Evolutionary conservation across 2,888 invertebrate genomes (phyloP).

Genomic region (Portevinia maculata): DNA sequence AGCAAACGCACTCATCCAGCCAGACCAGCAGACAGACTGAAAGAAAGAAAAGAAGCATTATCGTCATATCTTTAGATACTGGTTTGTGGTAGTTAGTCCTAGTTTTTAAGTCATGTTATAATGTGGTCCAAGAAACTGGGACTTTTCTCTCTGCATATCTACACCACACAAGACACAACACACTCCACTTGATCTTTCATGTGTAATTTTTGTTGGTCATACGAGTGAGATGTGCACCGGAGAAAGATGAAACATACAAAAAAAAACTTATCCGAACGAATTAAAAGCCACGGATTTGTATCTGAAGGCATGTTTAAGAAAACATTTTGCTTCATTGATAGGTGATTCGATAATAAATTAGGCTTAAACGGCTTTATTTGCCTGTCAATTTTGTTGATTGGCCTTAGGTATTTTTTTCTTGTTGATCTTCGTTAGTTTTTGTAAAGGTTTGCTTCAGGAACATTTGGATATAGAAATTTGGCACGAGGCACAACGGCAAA

Average conservation of each 20-base stretch:
- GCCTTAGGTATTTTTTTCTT: too few relatives aligned
- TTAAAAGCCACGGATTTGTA: not conserved
- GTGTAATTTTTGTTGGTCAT: constrained; percentile 44
- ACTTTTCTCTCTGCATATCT: constrained; percentile 47
- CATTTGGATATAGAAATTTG: too few relatives aligned
- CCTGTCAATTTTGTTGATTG: too few relatives aligned
- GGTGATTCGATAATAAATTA: not conserved
- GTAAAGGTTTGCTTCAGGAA: too few relatives aligned
- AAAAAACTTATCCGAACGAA: not conserved
- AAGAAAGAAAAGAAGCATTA: constrained; percentile 36
- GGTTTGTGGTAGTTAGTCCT: constrained; percentile 72
- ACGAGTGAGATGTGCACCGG: not conserved
- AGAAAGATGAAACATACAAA: not conserved
- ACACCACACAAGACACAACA: constrained; percentile 3
- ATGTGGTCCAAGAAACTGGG: constrained; percentile 72
- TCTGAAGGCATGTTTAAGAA: not conserved
- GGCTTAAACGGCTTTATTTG: not conserved
- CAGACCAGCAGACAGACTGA: constrained; percentile 54
- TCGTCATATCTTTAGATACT: constrained; percentile 39
- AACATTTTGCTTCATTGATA: constrained; percentile 4
- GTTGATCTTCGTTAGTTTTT: too few relatives aligned
- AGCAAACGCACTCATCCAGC: constrained; percentile 48
- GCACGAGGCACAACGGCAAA: too few relatives aligned
- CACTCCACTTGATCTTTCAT: constrained; percentile 73
- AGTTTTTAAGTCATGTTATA: constrained; percentile 72